Percentiles rank a stretch among this genome's conserved stretches.
These are phyloP conservation scores for Calcarius lapponicus DNA, from an alignment of 2,797 vertebrate genomes.

Conservation along the genomic window DNA sequence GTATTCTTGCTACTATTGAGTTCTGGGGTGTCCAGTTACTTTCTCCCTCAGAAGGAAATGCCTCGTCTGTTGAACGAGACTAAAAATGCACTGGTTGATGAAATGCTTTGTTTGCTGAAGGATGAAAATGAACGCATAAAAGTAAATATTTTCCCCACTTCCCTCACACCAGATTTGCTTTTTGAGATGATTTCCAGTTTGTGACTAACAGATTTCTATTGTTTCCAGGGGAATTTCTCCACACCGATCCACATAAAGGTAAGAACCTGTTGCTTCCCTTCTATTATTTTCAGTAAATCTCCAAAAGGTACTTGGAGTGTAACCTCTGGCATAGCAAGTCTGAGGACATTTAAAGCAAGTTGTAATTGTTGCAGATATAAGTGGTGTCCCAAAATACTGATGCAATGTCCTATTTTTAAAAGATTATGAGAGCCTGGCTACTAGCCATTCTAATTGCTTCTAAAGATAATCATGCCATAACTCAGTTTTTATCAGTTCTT, in stretches of 20 bases:
- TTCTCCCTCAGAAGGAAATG: not conserved
- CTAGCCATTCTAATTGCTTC: not conserved
- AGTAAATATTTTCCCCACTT: not conserved
- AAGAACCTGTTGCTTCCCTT: not conserved
- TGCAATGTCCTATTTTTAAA: not conserved
- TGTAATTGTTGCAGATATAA: not conserved
- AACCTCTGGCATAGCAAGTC: too few relatives aligned
- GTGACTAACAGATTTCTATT: not conserved
- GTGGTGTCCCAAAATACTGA: not conserved
- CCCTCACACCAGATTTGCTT: not conserved
- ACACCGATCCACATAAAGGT: not conserved
- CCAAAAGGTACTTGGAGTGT: not conserved
- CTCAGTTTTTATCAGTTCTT: not conserved
- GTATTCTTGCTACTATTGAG: not conserved
- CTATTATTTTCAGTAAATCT: not conserved
- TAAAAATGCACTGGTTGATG: rapidly evolving
- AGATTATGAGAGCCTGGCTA: not conserved
- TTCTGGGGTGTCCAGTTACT: not conserved
- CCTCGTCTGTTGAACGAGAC: not conserved
- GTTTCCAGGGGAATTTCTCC: rapidly evolving
- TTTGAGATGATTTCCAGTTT: not conserved
- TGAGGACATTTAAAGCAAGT: not conserved
- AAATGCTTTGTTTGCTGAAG: constrained; percentile 17
- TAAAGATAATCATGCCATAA: rapidly evolving
- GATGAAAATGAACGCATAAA: rapidly evolving